Conservation (phyloP, 2,888 invertebrate genomes). For the Drosophila anceps region DNA sequence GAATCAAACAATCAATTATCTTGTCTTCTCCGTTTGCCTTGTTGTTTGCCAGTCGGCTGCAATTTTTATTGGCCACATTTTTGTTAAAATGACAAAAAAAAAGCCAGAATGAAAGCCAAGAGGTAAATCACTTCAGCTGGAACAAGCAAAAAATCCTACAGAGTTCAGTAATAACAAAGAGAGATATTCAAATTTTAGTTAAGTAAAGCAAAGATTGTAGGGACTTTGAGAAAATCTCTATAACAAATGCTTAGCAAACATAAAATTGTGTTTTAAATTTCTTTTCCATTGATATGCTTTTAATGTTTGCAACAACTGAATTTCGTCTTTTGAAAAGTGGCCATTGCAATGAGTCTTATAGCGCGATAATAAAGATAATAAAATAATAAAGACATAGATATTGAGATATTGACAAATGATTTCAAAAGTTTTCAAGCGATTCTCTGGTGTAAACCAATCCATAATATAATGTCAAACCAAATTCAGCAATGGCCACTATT, state of each 20-base stretch:
- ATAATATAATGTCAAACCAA: no score
- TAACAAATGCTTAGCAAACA: not conserved
- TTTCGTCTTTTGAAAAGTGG: no score
- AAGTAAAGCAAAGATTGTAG: not conserved
- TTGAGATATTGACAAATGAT: no score
- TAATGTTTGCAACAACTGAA: no score
- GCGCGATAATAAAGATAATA: no score
- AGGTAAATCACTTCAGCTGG: constrained; percentile 48
- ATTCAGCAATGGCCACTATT: no score
- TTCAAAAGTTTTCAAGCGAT: no score
- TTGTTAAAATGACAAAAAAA: constrained; percentile 57
- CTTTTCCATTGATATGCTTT: not conserved
- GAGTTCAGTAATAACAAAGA: constrained; percentile 2
- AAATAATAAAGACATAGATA: no score
- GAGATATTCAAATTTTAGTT: not conserved
- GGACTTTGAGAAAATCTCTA: not conserved
- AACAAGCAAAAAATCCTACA: constrained; percentile 9
- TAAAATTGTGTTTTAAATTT: not conserved
- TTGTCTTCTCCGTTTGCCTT: constrained; percentile 60
- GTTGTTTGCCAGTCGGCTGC: constrained; percentile 47
- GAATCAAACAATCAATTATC: constrained; percentile 81
- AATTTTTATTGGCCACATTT: constrained; percentile 72
- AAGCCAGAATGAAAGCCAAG: constrained; percentile 21
- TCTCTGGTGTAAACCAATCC: no score
- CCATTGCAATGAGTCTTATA: no score